Evolutionary conservation across 2,113 vertebrate genomes (phyloP).

Genomic region (Phycodurus eques): DNA sequence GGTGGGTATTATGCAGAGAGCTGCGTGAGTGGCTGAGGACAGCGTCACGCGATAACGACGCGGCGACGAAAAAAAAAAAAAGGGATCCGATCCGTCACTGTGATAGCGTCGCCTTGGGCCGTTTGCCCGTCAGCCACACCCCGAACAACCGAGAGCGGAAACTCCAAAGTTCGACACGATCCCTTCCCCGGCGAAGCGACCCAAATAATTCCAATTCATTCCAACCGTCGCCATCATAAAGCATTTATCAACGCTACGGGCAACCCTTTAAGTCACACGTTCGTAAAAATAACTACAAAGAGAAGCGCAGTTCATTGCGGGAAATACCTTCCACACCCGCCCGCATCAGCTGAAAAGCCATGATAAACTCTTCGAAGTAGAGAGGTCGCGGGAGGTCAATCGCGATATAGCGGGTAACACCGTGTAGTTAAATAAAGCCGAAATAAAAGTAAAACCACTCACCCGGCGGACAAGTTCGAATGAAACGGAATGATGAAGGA

Average conservation of each 20-base stretch:
- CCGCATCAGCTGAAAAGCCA: too few species aligned
- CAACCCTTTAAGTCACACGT: background rate
- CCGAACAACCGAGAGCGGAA: background rate
- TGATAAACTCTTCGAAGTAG: too few species aligned
- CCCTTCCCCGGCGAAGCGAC: background rate
- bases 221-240: too few species aligned
- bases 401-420: too few species aligned
- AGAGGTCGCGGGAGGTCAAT: too few species aligned
- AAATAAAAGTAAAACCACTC: too few species aligned
- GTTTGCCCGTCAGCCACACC: slow-evolving; percentile 10
- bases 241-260: background rate
- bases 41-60: background rate
- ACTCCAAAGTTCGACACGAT: background rate
- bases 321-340: too few species aligned
- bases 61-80: background rate
- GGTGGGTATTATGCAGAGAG: background rate
- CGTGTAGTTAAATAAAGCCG: too few species aligned
- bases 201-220: background rate
- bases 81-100: slow-evolving; percentile 25
- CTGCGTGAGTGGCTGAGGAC: slow-evolving; percentile 1
- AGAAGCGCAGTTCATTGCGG: too few species aligned
- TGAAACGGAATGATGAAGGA: too few species aligned
- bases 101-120: slow-evolving; percentile 42
- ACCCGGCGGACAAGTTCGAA: too few species aligned
- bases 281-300: too few species aligned